phyloP scores from a whole-genome alignment of 2,888 invertebrate species.

The Scaptomyza flava region DNA sequence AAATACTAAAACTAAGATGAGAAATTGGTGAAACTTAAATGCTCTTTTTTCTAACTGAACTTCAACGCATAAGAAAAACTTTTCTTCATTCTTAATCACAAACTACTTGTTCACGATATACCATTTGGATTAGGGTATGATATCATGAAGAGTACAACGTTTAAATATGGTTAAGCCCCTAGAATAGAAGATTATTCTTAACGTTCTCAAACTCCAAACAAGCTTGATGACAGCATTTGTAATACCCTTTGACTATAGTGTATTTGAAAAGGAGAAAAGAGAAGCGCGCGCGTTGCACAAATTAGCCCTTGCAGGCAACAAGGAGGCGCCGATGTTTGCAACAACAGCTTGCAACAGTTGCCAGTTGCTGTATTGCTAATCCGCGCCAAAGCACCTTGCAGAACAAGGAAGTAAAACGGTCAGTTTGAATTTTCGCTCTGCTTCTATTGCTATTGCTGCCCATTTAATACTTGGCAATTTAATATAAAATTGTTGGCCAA shows the following conservation, averaged over 20 bases:
- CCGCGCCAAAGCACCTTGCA: slow-evolving; percentile 66
- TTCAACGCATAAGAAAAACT: too few species aligned
- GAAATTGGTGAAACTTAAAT: neutral
- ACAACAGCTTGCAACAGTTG: slow-evolving; percentile 33
- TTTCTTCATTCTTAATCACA: too few species aligned
- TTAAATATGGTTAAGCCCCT: too few species aligned
- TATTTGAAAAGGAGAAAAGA: slow-evolving; percentile 7
- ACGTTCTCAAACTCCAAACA: neutral
- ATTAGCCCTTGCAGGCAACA: slow-evolving; percentile 80
- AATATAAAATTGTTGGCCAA: slow-evolving; percentile 81
- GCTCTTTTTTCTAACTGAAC: too few species aligned
- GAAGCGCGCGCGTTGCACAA: slow-evolving; percentile 59
- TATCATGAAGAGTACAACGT: too few species aligned
- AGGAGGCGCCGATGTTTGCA: slow-evolving; percentile 46
- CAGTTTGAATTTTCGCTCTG: slow-evolving; percentile 34
- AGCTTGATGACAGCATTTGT: neutral
- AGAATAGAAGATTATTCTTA: too few species aligned
- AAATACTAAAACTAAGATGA: neutral
- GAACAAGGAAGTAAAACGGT: slow-evolving; percentile 77
- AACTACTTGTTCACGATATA: too few species aligned
- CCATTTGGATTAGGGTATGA: too few species aligned
- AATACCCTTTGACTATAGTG: slow-evolving; percentile 5
- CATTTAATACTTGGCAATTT: slow-evolving; percentile 82
- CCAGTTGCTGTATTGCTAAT: slow-evolving; percentile 53
- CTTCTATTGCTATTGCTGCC: slow-evolving; percentile 53